Evolutionary conservation across 2,888 invertebrate genomes (phyloP), one percentile per base, ranked within the genome.

Genomic region (Zygogramma bicolorata): DNA sequence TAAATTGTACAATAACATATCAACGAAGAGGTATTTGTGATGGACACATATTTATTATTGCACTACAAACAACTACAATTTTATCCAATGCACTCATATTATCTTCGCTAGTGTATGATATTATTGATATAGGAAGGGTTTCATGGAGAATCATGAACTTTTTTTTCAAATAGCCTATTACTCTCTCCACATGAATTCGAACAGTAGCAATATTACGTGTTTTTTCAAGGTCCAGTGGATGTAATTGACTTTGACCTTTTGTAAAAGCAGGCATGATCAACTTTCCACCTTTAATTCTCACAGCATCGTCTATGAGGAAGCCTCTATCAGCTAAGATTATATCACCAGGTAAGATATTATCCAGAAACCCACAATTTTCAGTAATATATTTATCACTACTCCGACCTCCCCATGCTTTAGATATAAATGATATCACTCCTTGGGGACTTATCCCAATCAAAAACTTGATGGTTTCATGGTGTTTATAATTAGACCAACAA

Each of bases 271-370:
- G 38, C 53, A 66, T 58, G n/a, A 57, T 57, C 8, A 66, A 18
- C 25, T 38, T 31, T 22, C 25, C 66, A 10, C 22, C 58, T 57
- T 57, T 2, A 57, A 38, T 40, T 38, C 58, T 57, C 22, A 66
- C 53, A 31, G 57, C 25, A 57, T 67, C 40, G 34, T 60, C 29
- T 29, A 67, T 40, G 38, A 67, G 31, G 18, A 59, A 59, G 2
- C 59, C 42, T 67, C 59, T 59, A 22, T 59, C 67, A 59, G 40
- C 67, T 59, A 67, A 59, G 29, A 67, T 42, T 29, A 67, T 34
- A 68, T 68, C 68, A 27, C 68, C 68, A 59, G 67, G 67, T 31
- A 59, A 7, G 38, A 68, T 68, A 10, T 40, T 40, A 60, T 68
- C 40, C 27, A 42, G 22, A 60, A 68, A 61, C 7, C 60, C 59